A percentile compares a stretch with the other conserved stretches of the same genome.
Conservation (phyloP, 2,797 vertebrate genomes). For the Antrozous pallidus region DNA sequence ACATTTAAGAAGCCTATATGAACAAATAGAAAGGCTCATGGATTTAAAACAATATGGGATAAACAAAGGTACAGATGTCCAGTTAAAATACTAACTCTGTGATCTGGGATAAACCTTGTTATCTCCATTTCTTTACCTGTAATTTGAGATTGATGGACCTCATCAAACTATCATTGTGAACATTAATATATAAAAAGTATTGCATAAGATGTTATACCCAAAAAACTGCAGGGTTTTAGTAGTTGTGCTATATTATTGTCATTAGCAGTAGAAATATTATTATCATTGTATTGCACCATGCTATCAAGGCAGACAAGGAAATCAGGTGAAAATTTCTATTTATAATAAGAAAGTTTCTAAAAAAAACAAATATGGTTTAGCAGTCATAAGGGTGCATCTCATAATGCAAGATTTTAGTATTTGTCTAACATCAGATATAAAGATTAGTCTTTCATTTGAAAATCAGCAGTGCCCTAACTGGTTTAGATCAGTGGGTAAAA, state of each 20-base stretch:
- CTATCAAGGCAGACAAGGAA: neutral
- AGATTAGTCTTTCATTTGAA: constrained; percentile 28
- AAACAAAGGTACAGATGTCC: neutral
- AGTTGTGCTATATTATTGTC: neutral
- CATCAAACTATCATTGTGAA: neutral
- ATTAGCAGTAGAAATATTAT: neutral
- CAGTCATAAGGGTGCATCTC: neutral
- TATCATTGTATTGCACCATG: neutral
- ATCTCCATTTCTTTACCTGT: neutral
- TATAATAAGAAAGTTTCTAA: neutral
- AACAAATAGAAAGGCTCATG: neutral
- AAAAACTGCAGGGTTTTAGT: neutral
- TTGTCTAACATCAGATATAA: neutral
- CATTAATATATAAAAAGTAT: neutral
- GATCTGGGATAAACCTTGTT: neutral
- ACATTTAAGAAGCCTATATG: neutral
- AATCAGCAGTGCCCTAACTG: neutral
- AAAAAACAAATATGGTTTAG: neutral
- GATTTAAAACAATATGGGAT: neutral
- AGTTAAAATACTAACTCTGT: neutral
- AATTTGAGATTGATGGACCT: neutral
- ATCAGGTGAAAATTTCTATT: neutral
- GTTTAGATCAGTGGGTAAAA: too few species aligned
- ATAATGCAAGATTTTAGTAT: neutral
- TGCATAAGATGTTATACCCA: neutral